Conservation (phyloP, 2,888 invertebrate genomes). For the Choristoneura rosaceana region DNA sequence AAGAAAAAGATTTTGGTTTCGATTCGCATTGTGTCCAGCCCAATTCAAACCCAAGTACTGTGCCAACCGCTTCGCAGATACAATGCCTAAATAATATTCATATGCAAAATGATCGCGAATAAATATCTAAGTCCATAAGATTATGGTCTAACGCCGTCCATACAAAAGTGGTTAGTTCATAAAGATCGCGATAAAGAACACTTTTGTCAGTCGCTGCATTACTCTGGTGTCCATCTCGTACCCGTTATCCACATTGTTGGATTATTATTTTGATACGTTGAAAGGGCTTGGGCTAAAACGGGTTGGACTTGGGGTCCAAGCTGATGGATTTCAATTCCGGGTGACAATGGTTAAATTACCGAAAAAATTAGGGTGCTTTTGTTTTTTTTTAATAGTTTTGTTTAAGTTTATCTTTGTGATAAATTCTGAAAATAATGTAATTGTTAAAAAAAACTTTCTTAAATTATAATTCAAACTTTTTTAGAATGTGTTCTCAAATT, state of each 20-base stretch:
- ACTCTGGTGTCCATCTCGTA: conserved; percentile 73
- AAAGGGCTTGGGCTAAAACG: conserved; percentile 64
- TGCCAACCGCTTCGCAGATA: conserved; percentile 15
- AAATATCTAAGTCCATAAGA: conserved; percentile 68
- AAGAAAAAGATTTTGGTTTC: not conserved
- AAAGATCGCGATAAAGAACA: conserved; percentile 72
- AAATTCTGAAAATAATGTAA: too few relatives aligned
- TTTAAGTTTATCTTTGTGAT: too few relatives aligned
- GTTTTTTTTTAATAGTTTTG: too few relatives aligned
- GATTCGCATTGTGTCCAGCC: not conserved
- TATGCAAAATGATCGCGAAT: conserved; percentile 68
- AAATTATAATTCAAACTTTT: too few relatives aligned
- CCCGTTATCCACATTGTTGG: conserved; percentile 74
- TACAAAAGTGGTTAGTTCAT: conserved; percentile 80
- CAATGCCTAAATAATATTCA: conserved; percentile 64
- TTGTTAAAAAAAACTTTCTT: too few relatives aligned
- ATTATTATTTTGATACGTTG: conserved; percentile 84
- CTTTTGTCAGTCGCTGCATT: conserved; percentile 76
- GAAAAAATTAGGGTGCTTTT: too few relatives aligned
- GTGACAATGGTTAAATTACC: not conserved
- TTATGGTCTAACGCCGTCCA: conserved; percentile 80
- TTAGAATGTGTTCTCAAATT: too few relatives aligned
- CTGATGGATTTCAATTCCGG: not conserved
- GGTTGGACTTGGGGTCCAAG: not conserved
- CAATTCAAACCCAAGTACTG: not conserved